Evolutionary conservation across 2,888 invertebrate species (phyloP).

Genomic region (Stenolophus ochropezus): DNA sequence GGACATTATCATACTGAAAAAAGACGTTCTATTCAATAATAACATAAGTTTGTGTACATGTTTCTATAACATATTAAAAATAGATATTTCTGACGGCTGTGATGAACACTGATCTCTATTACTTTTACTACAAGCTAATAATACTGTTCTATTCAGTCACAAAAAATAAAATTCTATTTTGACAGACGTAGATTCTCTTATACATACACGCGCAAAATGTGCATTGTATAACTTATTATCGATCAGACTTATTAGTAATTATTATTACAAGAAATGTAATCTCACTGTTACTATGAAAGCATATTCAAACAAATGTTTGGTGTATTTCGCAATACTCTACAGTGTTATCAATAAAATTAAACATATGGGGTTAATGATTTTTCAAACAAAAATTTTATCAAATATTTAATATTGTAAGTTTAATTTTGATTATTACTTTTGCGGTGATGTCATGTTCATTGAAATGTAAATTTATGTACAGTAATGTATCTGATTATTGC

Average conservation of each 20-base stretch:
- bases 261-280: slow-evolving; percentile 30
- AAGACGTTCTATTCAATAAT: slow-evolving; percentile 57
- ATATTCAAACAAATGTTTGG: slow-evolving; percentile 13
- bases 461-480: slow-evolving; percentile 24
- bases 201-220: slow-evolving; percentile 55
- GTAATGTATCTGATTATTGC: slow-evolving; percentile 17
- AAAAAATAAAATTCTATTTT: slow-evolving; percentile 59
- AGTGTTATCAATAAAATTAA: slow-evolving; percentile 9
- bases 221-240: slow-evolving; percentile 56
- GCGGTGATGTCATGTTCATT: background rate
- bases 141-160: slow-evolving; percentile 60
- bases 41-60: slow-evolving; percentile 58
- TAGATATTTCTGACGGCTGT: slow-evolving; percentile 56
- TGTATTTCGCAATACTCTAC: slow-evolving; percentile 32
- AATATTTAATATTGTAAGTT: background rate
- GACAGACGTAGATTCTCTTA: slow-evolving; percentile 60
- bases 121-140: slow-evolving; percentile 57
- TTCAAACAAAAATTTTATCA: background rate
- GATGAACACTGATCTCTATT: slow-evolving; percentile 57
- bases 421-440: slow-evolving; percentile 27
- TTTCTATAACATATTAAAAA: slow-evolving; percentile 59
- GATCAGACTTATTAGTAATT: slow-evolving; percentile 53
- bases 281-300: slow-evolving; percentile 32
- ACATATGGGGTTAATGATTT: background rate
- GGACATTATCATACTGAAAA: slow-evolving; percentile 47